Conservation (phyloP, 2,113 vertebrate species). For the Paratilapia polleni region DNA sequence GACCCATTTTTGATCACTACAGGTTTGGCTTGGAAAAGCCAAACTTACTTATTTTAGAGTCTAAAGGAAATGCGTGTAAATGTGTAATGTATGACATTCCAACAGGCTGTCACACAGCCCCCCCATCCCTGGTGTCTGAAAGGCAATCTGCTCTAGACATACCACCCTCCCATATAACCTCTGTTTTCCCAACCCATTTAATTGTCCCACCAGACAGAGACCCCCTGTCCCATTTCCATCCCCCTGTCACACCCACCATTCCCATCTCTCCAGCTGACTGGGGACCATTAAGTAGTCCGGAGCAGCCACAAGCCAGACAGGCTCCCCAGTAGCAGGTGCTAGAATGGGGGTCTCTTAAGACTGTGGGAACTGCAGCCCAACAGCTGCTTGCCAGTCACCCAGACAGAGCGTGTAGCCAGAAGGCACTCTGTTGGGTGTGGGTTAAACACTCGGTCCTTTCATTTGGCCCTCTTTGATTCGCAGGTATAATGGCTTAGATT, state of each 20-base stretch:
- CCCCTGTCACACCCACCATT: slow-evolving; percentile 28
- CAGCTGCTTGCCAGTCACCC: slow-evolving; percentile 75
- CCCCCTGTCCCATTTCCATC: slow-evolving; percentile 16
- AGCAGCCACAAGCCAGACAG: slow-evolving; percentile 67
- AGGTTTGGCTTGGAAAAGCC: background rate
- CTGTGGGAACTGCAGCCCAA: slow-evolving; percentile 73
- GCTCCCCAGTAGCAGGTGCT: slow-evolving; percentile 77
- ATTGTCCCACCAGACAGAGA: slow-evolving; percentile 60
- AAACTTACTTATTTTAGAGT: background rate
- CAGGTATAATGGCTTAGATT: slow-evolving; percentile 11
- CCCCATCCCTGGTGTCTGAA: slow-evolving; percentile 1
- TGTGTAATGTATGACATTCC: slow-evolving; percentile 5
- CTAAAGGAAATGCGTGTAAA: background rate
- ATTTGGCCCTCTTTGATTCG: slow-evolving; percentile 40
- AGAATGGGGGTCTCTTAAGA: slow-evolving; percentile 64
- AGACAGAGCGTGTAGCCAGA: slow-evolving; percentile 60
- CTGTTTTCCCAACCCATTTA: slow-evolving; percentile 27
- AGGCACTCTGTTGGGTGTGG: slow-evolving; percentile 56
- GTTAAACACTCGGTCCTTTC: slow-evolving; percentile 51
- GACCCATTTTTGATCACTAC: background rate
- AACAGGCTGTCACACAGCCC: background rate
- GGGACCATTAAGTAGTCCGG: slow-evolving; percentile 65
- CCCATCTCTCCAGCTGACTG: slow-evolving; percentile 73
- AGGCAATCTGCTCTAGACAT: background rate
- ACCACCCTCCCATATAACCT: slow-evolving; percentile 41